Base-by-base conservation (phyloP, 2,888 invertebrate genomes). In the Philopedon plagiatum region DNA sequence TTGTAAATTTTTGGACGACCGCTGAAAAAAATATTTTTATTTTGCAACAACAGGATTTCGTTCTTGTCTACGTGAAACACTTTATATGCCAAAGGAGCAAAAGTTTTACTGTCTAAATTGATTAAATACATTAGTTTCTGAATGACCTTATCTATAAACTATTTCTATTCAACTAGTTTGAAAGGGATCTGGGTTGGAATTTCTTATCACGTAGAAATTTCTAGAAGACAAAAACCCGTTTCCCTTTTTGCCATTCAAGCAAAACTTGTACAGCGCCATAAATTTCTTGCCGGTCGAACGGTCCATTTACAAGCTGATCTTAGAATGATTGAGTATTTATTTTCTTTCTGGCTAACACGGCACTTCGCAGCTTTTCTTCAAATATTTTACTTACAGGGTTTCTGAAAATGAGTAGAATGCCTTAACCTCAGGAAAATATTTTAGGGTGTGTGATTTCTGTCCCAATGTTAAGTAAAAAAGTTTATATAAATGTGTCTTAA, bases 181-280 rank as follows among this genome's bases (percentile, higher is more conserved):
- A 54, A 29, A 54, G 15, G 51, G 51, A 29, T 15, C 15, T 54
- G 29, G 26, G 26, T 54, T 29, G 7, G 29, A 13, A 29, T 54
- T 54, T 23, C 15, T 29, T 54, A 54, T 54, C 51, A 15, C 18
- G 21, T 15, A 2, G 9, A 29, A 54, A 26, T 51, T 26, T 51
- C 15, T 18, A 3, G 18, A 54, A 64, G 64, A 39, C 64, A 64
- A 39, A 32, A 64, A 64, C 54, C n/a, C 54, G 64, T 64, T 64
- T 29, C 15, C 29, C 65, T 65, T 65, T 65, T 57, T 29, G 41
- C 44, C 18, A 37, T 56, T 44, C 29, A 29, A 15, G 15, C 51
- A 9, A 29, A 54, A 29, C 29, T 54, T 54, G 29, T 29, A 29
- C 1, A 54, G 51, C 1, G 51, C 3, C 13, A 29, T 54, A 54